Evolutionary conservation across 1,140 invertebrate genomes (phyloP), one percentile per base, ranked within the genome.

Genomic region (Drosophila truncata): DNA sequence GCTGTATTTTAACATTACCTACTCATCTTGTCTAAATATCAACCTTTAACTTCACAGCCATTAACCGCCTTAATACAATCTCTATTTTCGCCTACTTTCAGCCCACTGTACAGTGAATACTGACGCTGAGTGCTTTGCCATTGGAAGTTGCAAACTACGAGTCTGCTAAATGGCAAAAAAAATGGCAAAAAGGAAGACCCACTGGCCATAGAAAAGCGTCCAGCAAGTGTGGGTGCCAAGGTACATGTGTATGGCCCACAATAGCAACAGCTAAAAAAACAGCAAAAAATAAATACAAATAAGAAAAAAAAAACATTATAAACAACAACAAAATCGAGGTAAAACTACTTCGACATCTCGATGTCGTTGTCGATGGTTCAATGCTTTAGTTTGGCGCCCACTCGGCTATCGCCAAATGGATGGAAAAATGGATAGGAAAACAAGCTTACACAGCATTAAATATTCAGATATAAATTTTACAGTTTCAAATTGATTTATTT

Each of bases 201-300:
- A 59, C 18, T 7, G 35, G 27, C 20, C 37, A 18, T 35, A 18
- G 66, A 18, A 72, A 59, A 59, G 27, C 66, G 23, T 4, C 10
- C 35, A 31, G 49, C 46, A 54, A 81, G 78, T 90, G 84, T 88
- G 85, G 84, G 84, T 90, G 84, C 81, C 81, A 85, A 75, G 69
- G 62, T 62, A 85, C 84, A 88, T 88, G 85, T 88, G 84, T 88
- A 84, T 90, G 74, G 58, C 69, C 54, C 74, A 78, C 80, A 70
- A 83, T 76, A 65, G 76, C 76, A 81, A 81, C 78, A 41, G 29
- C 70, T 67, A 57, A 44, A 46, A 64, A 31, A 65, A 54, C 63
- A 37, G 31, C 71, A 72, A 76, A 65, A 66, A 83, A 61, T 71
- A 74, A 55, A 41, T 31, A 42, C 47, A 37, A 18, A 20, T 9